These are phyloP conservation scores for Ailurus styani DNA, from an alignment of 2,113 vertebrate genomes.

Conservation along the genomic window DNA sequence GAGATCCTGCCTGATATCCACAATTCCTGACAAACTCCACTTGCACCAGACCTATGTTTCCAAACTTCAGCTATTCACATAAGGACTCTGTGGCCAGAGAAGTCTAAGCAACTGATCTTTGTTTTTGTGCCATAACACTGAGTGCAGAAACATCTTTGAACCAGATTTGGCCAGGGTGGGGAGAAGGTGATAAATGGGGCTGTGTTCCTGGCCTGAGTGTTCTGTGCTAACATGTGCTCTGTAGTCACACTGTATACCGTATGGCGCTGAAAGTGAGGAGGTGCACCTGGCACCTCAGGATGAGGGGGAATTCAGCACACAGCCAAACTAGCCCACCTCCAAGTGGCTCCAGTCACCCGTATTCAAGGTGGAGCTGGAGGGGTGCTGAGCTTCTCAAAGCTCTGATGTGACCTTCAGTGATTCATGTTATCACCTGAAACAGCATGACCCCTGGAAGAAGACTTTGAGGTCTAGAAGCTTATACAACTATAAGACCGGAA, in stretches of 20 bases:
- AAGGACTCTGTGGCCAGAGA: background rate
- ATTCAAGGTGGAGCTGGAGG: background rate
- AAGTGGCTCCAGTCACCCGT: background rate
- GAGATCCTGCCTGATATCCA: background rate
- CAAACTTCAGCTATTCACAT: background rate
- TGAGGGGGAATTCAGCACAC: background rate
- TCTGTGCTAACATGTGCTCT: background rate
- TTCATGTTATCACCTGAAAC: background rate
- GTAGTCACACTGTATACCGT: background rate
- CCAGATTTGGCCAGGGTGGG: background rate
- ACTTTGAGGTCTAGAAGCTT: background rate
- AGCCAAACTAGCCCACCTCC: background rate
- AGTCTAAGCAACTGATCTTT: background rate
- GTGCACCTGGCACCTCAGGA: background rate
- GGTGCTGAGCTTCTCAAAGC: background rate
- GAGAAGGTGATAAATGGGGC: background rate
- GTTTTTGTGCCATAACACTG: background rate
- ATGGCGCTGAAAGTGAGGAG: background rate
- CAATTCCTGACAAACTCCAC: background rate
- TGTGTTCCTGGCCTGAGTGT: background rate
- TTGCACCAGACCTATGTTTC: background rate
- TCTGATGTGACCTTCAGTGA: background rate
- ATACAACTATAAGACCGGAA: background rate
- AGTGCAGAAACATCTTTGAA: constrained; percentile 19
- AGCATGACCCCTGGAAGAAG: background rate